Evolutionary conservation across 2,888 invertebrate species (phyloP).

Genomic region (Patella caerulea): DNA sequence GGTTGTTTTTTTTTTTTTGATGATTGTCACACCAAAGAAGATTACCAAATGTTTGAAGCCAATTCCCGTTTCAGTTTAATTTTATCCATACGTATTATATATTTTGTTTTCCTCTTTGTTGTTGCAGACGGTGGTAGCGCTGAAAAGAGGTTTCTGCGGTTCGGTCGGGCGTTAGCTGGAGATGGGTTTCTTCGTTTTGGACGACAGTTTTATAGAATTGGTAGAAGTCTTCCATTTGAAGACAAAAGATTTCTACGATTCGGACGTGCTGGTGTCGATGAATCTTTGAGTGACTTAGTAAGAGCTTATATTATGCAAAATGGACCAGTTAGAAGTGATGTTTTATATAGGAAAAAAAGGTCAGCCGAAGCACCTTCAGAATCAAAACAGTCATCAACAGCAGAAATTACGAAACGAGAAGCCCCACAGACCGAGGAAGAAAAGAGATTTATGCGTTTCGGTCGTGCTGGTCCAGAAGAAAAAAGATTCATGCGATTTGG

Average conservation of each 20-base stretch:
- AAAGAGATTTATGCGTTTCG: slow-evolving; percentile 56
- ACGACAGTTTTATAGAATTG: slow-evolving; percentile 42
- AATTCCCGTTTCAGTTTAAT: too few species aligned
- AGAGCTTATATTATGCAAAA: slow-evolving; percentile 14
- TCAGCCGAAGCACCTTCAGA: slow-evolving; percentile 21
- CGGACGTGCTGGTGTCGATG: slow-evolving; percentile 39
- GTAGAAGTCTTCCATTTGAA: slow-evolving; percentile 34
- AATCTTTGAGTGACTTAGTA: slow-evolving; percentile 13
- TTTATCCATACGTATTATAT: too few species aligned
- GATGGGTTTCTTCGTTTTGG: slow-evolving; percentile 51
- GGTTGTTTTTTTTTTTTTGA: too few species aligned
- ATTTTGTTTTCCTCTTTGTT: neutral
- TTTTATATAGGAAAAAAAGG: slow-evolving; percentile 24
- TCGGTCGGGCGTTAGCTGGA: slow-evolving; percentile 49
- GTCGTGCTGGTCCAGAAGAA: slow-evolving; percentile 40
- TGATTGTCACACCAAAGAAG: too few species aligned
- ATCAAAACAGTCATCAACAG: slow-evolving; percentile 29
- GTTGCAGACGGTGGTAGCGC: slow-evolving; percentile 8
- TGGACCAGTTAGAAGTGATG: slow-evolving; percentile 17
- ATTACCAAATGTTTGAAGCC: too few species aligned
- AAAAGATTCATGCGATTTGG: slow-evolving; percentile 54
- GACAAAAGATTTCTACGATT: slow-evolving; percentile 58
- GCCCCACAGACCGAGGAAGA: slow-evolving; percentile 32
- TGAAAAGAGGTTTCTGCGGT: slow-evolving; percentile 56
- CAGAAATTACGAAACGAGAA: slow-evolving; percentile 46